A percentile compares a stretch with the other conserved stretches of the same genome.
These are phyloP conservation scores for Clamator glandarius DNA, from an alignment of 2,797 vertebrate genomes.

Conservation along the genomic window DNA sequence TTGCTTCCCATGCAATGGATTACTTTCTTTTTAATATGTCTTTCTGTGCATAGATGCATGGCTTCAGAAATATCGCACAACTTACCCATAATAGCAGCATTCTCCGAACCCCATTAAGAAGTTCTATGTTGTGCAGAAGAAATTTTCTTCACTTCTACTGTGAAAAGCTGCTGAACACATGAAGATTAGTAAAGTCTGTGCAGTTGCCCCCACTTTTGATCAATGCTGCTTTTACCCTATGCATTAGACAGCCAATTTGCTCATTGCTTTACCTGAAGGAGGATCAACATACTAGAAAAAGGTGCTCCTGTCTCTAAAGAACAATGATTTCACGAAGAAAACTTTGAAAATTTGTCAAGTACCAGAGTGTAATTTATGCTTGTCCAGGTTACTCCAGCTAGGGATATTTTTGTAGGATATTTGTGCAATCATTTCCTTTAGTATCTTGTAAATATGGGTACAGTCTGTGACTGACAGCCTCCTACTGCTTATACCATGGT, in stretches of 20 bases:
- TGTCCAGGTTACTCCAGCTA: not conserved
- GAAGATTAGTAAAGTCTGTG: slow-evolving; percentile 63
- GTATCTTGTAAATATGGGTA: slow-evolving; percentile 3
- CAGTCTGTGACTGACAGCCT: not conserved
- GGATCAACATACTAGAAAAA: slow-evolving; percentile 52
- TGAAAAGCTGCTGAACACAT: slow-evolving; percentile 34
- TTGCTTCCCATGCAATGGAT: slow-evolving; percentile 59
- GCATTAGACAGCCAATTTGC: slow-evolving; percentile 60
- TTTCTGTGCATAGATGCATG: not conserved
- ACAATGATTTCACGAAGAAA: slow-evolving; percentile 24
- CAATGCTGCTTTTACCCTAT: slow-evolving; percentile 54
- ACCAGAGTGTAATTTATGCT: slow-evolving; percentile 1
- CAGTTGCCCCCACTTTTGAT: slow-evolving; percentile 16
- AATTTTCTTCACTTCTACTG: slow-evolving; percentile 34
- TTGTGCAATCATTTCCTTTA: slow-evolving; percentile 1
- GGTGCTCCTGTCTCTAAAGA: slow-evolving; percentile 58
- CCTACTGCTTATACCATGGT: not conserved
- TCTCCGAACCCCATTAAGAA: slow-evolving; percentile 46
- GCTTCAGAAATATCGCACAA: slow-evolving; percentile 23
- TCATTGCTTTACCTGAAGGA: slow-evolving; percentile 38
- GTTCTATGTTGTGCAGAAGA: not conserved
- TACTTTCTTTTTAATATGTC: slow-evolving; percentile 55
- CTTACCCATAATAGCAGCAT: not conserved
- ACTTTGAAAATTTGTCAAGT: not conserved
- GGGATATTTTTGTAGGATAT: slow-evolving; percentile 12